Base-by-base conservation (phyloP, 1,140 invertebrate genomes). In the Lordiphosa mommai region DNA sequence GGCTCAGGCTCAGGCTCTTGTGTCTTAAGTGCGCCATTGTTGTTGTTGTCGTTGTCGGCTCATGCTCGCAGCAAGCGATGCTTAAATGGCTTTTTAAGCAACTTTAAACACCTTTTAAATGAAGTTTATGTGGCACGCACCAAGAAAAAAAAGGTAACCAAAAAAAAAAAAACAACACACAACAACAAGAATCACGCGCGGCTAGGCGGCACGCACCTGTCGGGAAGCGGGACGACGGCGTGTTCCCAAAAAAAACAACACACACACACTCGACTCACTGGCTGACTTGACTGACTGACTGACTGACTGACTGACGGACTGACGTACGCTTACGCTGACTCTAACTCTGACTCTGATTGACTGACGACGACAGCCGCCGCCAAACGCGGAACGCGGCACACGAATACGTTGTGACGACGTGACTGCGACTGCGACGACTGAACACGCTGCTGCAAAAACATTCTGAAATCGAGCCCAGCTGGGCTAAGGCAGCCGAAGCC, bases 391-490 rank as follows among this genome's bases (percentile, higher is more conserved):
- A 72, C 72, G 64, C 60, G 40, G 40, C 72, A 70, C 77, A 70
- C 77, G 63, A 67, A 41, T 77, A 77, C 76, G 76, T 82, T 82
- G 76, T 82, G 76, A 84, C 76, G 76, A 82, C 77, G 77, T 76
- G 76, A 82, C 76, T 82, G 76, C 76, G 76, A 82, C 76, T 82
- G 77, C 72, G 76, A 82, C 77, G 77, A 82, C 76, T 82, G 71
- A 84, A 60, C 63, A 63, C 37, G 53, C 43, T 66, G 61, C 76
- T 67, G 76, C 76, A 82, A 82, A 76, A 73, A 46, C 44, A 52
- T 49, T 53, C 63, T 47, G 37, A 29, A 44, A 6, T 37, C 30
- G 44, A 40, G 36, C 44, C 34, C 34, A 49, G 37, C 46, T 47
- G 43, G 36, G 33, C 34, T 34, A 44, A 36, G 20, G 41, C 34